These are phyloP conservation scores for Sebastes reedi DNA, from an alignment of 2,797 vertebrate species.

Conservation along the genomic window DNA sequence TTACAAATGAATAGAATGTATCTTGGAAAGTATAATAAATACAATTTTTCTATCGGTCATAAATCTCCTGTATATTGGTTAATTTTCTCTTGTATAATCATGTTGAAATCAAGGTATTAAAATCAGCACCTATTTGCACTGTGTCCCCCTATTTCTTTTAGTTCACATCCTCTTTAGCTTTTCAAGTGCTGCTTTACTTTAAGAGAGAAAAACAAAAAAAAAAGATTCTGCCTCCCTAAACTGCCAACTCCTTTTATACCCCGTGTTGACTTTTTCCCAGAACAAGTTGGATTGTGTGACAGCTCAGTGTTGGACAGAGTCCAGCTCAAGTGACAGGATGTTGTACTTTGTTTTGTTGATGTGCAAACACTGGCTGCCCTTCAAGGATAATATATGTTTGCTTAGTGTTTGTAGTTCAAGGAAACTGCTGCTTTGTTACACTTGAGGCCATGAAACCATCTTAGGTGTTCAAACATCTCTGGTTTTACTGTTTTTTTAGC, in stretches of 20 bases:
- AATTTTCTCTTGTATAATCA: constrained; percentile 83
- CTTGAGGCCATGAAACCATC: constrained; percentile 4
- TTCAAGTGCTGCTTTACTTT: not conserved
- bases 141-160: constrained; percentile 68
- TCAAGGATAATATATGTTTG: constrained; percentile 27
- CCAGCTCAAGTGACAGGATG: constrained; percentile 23
- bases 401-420: constrained; percentile 1
- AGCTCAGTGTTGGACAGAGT: constrained; percentile 11
- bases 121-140: constrained; percentile 74
- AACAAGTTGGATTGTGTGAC: constrained; percentile 19
- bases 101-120: constrained; percentile 84
- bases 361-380: constrained; percentile 42
- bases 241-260: not conserved
- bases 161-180: not conserved
- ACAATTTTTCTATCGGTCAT: constrained; percentile 85
- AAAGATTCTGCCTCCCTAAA: not conserved
- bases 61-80: constrained; percentile 84
- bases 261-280: not conserved
- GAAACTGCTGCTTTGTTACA: constrained; percentile 13
- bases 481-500: not conserved
- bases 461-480: no score
- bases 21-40: constrained; percentile 87
- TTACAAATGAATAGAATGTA: constrained; percentile 86
- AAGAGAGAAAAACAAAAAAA: not conserved
- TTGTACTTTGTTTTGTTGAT: constrained; percentile 33